Conservation (phyloP, 2,113 vertebrate species). For the Columbina picui region DNA sequence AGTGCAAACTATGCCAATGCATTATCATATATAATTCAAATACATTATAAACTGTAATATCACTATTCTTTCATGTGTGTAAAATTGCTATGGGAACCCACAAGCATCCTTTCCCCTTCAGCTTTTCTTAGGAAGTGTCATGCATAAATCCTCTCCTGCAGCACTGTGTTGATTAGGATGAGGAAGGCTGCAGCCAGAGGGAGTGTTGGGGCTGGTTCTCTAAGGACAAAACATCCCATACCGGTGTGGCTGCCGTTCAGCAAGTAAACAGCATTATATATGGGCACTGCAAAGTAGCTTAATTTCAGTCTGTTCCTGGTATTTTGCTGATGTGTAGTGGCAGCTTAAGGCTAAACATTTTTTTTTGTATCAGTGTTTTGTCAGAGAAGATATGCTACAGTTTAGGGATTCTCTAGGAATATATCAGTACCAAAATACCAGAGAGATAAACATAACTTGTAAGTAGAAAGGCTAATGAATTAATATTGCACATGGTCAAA, state of each 20-base stretch:
- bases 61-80: neutral
- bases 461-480: neutral
- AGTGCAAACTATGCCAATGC: neutral
- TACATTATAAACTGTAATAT: neutral
- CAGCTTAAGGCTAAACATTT: constrained; percentile 16
- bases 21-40: neutral
- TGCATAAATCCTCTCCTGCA: neutral
- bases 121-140: neutral
- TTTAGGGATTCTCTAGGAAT: constrained; percentile 17
- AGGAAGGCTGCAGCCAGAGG: constrained; percentile 27
- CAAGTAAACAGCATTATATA: neutral
- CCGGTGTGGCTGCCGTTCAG: neutral
- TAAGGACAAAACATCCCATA: neutral
- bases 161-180: neutral
- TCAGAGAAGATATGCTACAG: neutral
- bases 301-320: neutral
- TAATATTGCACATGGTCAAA: neutral
- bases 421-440: neutral
- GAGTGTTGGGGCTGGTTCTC: neutral
- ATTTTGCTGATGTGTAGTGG: neutral
- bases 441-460: neutral
- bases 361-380: constrained; percentile 4
- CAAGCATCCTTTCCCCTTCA: neutral
- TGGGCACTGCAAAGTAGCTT: neutral
- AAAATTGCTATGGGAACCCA: neutral